Evolutionary conservation across 2,888 invertebrate species (phyloP).

Genomic region (Pammene aurita): DNA sequence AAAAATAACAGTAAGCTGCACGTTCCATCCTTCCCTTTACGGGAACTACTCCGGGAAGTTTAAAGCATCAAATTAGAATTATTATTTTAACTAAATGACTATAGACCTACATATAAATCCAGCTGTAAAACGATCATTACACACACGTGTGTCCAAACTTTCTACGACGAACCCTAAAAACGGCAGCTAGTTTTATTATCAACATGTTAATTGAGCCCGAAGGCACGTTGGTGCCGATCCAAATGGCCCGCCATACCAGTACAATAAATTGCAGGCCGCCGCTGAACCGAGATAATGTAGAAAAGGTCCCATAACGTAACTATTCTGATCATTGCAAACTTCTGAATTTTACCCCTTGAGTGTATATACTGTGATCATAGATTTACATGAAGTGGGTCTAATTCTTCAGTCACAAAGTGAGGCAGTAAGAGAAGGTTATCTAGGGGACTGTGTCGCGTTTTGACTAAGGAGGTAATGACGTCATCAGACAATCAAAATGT

Average conservation of each 20-base stretch:
- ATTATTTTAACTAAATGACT: neutral
- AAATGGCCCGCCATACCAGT: constrained; percentile 59
- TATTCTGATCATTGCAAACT: constrained; percentile 28
- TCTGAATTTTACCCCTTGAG: constrained; percentile 11
- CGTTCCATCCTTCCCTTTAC: too few species aligned
- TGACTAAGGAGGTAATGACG: too few species aligned
- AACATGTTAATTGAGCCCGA: constrained; percentile 74
- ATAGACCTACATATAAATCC: neutral
- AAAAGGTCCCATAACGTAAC: constrained; percentile 30
- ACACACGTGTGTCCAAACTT: constrained; percentile 22
- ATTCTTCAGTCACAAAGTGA: too few species aligned
- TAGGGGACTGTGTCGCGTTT: too few species aligned
- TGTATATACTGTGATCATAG: neutral
- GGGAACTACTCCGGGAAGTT: too few species aligned
- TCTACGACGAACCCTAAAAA: constrained; percentile 30
- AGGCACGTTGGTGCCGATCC: constrained; percentile 70
- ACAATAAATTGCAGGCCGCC: constrained; percentile 34
- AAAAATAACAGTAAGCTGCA: too few species aligned
- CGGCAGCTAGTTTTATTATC: constrained; percentile 66
- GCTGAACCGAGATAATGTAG: constrained; percentile 38
- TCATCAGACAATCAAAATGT: too few species aligned
- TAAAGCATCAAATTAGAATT: neutral
- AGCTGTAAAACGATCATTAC: neutral
- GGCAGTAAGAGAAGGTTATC: too few species aligned
- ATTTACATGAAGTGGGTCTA: too few species aligned